A percentile compares a stretch with the other conserved stretches of the same genome.
Conservation (phyloP, 2,113 vertebrate genomes). For the Camelus dromedarius region DNA sequence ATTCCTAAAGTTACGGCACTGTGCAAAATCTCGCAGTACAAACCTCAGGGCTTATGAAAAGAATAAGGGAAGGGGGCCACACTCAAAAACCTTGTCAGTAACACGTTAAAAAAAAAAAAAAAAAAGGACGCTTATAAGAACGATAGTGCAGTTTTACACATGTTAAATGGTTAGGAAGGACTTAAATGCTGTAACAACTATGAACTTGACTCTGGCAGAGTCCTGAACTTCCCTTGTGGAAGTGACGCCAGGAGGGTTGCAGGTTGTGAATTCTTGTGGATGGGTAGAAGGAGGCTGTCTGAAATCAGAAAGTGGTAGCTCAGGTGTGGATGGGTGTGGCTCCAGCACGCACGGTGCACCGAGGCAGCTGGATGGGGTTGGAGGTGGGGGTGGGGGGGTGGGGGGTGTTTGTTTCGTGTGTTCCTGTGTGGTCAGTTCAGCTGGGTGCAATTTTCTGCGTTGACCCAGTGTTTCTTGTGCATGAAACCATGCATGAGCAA, state of each 20-base stretch:
- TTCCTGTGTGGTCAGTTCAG: neutral
- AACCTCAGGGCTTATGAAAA: neutral
- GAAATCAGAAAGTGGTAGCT: neutral
- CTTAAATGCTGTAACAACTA: neutral
- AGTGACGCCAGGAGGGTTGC: neutral
- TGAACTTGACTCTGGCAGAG: neutral
- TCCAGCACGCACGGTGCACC: accelerated
- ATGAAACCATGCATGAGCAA: neutral
- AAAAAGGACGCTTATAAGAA: neutral
- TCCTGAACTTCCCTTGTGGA: neutral
- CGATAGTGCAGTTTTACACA: neutral
- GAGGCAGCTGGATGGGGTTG: neutral
- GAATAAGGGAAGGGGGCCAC: neutral
- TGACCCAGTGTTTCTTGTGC: neutral
- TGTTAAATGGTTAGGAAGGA: neutral
- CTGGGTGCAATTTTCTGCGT: neutral
- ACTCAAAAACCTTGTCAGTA: neutral
- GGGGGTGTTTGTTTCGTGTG: neutral
- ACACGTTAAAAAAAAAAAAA: neutral
- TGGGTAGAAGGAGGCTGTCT: neutral
- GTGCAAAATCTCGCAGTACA: neutral
- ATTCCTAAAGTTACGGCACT: neutral
- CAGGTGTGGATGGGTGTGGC: neutral
- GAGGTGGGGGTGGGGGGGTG: neutral
- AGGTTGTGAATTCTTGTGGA: neutral